Percentiles rank a stretch among this genome's conserved stretches.
Conservation (phyloP, 2,113 vertebrate genomes). For the Lynx canadensis region DNA sequence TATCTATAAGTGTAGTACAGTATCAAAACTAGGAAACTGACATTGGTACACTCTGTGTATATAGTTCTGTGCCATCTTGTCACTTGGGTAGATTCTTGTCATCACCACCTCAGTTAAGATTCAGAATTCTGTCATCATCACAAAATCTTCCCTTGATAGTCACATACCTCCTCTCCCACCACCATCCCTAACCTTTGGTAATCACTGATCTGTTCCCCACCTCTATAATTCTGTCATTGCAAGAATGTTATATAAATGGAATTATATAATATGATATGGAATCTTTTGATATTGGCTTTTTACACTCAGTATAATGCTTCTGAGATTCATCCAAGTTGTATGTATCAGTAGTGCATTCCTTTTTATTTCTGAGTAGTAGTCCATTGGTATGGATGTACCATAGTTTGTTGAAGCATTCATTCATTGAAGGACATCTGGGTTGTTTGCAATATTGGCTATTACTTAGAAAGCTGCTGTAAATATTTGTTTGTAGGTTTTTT, state of each 20-base stretch:
- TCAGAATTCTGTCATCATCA: neutral
- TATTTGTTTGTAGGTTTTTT: neutral
- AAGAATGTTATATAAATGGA: neutral
- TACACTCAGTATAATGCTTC: too few species aligned
- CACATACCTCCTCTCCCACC: neutral
- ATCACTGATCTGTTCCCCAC: conserved; percentile 32
- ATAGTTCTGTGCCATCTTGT: neutral
- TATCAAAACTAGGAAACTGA: neutral
- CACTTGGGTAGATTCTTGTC: neutral
- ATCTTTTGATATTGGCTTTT: too few species aligned
- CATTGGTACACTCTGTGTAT: neutral
- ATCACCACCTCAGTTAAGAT: neutral
- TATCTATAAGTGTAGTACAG: neutral
- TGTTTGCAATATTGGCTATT: neutral
- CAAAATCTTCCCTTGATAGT: neutral
- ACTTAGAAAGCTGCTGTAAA: neutral
- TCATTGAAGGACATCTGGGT: neutral
- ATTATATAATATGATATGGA: too few species aligned
- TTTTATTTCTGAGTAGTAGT: neutral
- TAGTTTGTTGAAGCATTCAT: neutral
- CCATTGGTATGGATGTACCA: neutral
- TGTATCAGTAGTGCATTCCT: neutral
- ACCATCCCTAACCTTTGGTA: neutral
- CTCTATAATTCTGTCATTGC: conserved; percentile 18
- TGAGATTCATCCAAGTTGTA: neutral